A percentile compares a stretch with the other conserved stretches of the same genome.
These are phyloP conservation scores for Lycaon pictus DNA, from an alignment of 2,113 vertebrate genomes.

Conservation along the genomic window DNA sequence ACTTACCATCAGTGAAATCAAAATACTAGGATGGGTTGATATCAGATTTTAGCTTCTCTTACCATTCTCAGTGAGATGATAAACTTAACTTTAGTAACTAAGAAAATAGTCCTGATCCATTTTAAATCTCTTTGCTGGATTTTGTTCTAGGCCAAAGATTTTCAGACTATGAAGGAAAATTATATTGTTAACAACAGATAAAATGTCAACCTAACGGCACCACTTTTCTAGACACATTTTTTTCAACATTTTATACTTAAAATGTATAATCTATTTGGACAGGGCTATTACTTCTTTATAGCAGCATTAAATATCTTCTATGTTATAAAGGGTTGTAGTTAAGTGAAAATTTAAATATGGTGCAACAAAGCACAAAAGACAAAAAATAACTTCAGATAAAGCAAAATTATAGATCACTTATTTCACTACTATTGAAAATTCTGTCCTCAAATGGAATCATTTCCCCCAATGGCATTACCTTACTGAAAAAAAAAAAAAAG, in stretches of 20 bases:
- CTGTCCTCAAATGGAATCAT: not conserved
- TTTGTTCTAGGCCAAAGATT: not conserved
- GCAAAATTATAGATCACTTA: conserved; percentile 41
- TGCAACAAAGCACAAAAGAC: not conserved
- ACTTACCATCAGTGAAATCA: not conserved
- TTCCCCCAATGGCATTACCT: not conserved
- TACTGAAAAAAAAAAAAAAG: conserved; percentile 29
- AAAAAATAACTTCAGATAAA: not conserved
- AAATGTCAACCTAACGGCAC: not conserved
- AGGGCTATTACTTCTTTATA: not conserved
- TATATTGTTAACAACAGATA: not conserved
- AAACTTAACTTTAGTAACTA: not conserved
- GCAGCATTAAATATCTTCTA: not conserved
- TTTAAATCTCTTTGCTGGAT: not conserved
- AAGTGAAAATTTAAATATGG: conserved; percentile 5
- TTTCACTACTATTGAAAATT: not conserved
- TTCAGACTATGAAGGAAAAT: not conserved
- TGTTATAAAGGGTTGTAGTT: not conserved
- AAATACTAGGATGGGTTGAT: not conserved
- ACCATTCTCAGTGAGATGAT: not conserved
- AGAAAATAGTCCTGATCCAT: not conserved
- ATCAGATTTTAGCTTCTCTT: not conserved
- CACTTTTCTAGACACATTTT: not conserved
- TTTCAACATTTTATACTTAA: conserved; percentile 45
- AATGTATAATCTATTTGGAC: not conserved